Evolutionary conservation across 2,113 vertebrate genomes (phyloP).

Genomic region (Centropristis striata): DNA sequence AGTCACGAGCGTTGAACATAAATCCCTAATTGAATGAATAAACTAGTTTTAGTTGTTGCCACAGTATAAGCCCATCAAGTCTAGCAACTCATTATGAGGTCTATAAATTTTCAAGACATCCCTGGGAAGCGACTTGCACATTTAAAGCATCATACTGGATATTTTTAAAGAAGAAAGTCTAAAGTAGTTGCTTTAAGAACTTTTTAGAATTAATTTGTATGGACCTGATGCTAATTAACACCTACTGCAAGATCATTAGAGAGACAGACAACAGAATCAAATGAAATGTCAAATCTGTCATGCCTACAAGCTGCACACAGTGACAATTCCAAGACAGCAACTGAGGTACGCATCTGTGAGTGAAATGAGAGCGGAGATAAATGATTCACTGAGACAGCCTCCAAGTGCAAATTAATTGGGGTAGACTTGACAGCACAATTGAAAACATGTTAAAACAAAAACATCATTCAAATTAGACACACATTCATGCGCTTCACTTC

Average conservation of each 20-base stretch:
- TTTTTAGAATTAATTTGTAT: neutral
- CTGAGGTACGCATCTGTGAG: slow-evolving; percentile 31
- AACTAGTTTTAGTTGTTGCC: neutral
- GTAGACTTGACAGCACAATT: slow-evolving; percentile 47
- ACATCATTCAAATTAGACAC: slow-evolving; percentile 54
- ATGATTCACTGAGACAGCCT: slow-evolving; percentile 53
- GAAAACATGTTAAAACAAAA: slow-evolving; percentile 59
- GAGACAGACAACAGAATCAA: slow-evolving; percentile 34
- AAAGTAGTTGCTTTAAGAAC: neutral
- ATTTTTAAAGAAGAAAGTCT: slow-evolving; percentile 4
- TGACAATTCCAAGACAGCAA: slow-evolving; percentile 32
- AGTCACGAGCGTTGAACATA: neutral
- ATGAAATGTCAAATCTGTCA: slow-evolving; percentile 47
- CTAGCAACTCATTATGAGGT: neutral
- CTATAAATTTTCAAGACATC: neutral
- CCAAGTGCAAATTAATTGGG: slow-evolving; percentile 59
- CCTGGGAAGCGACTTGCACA: neutral
- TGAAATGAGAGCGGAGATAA: slow-evolving; percentile 55
- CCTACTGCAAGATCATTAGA: slow-evolving; percentile 11
- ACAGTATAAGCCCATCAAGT: slow-evolving; percentile 1
- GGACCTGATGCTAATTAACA: slow-evolving; percentile 41
- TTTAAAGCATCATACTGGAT: neutral
- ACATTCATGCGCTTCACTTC: neutral
- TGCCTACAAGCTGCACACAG: neutral
- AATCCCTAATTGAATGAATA: slow-evolving; percentile 3